Percentiles rank a stretch among this genome's conserved stretches.
phyloP scores from a whole-genome alignment of 1,140 invertebrate species.

The Cydia pomonella region DNA sequence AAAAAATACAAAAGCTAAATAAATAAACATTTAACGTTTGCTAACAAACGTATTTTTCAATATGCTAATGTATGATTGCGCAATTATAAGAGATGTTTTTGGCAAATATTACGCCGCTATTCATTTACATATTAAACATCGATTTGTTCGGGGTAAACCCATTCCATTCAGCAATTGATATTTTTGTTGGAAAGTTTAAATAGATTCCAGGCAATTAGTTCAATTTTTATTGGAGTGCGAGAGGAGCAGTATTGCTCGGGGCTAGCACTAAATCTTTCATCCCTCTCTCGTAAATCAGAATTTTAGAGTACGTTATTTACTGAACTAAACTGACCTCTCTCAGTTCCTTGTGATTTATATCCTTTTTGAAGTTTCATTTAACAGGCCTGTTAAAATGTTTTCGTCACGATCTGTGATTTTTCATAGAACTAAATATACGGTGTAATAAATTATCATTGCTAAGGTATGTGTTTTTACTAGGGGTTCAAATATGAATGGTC shows the following conservation, averaged over 20 bases:
- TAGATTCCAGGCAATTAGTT: conserved; percentile 31
- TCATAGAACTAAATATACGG: no score
- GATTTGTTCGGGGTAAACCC: conserved; percentile 16
- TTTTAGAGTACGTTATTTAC: conserved; percentile 32
- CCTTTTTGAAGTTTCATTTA: conserved; percentile 19
- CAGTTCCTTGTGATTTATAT: conserved; percentile 11
- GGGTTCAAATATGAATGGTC: no score
- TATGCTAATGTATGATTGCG: conserved; percentile 10
- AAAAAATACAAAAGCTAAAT: not conserved
- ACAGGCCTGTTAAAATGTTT: not conserved
- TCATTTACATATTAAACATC: conserved; percentile 14
- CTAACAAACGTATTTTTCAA: not conserved
- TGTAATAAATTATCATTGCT: no score
- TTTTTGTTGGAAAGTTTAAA: conserved; percentile 26
- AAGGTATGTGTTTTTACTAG: no score
- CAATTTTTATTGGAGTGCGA: conserved; percentile 23
- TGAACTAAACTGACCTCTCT: conserved; percentile 25
- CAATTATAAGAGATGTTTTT: not conserved
- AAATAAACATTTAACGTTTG: not conserved
- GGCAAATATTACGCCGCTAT: conserved; percentile 10
- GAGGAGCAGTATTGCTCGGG: conserved; percentile 7
- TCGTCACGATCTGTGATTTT: not conserved
- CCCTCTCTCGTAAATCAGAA: conserved; percentile 34
- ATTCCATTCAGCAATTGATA: conserved; percentile 15
- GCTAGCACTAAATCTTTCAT: conserved; percentile 31